These are phyloP conservation scores for Melinopterus prodromus DNA, from an alignment of 2,888 invertebrate species.

Conservation along the genomic window DNA sequence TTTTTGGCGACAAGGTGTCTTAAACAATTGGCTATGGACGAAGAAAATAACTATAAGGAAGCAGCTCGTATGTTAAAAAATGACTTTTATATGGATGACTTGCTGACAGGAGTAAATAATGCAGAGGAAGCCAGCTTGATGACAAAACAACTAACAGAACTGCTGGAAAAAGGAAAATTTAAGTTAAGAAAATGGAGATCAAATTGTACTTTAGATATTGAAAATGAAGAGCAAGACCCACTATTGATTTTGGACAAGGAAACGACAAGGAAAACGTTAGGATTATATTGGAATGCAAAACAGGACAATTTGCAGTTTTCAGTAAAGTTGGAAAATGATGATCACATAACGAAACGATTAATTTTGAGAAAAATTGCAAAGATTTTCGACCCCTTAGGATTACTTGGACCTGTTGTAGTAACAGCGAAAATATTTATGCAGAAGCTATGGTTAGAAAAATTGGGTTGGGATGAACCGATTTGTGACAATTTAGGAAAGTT, in stretches of 20 bases:
- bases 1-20: slow-evolving; percentile 37
- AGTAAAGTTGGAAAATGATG: background rate
- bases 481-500: background rate
- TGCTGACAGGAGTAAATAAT: too few species aligned
- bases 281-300: slow-evolving; percentile 30
- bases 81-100: too few species aligned
- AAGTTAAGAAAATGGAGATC: slow-evolving; percentile 32
- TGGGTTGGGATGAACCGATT: slow-evolving; percentile 32
- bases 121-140: background rate
- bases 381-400: slow-evolving; percentile 34
- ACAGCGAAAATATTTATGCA: slow-evolving; percentile 45
- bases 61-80: too few species aligned
- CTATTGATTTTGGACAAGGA: slow-evolving; percentile 6
- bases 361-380: slow-evolving; percentile 30
- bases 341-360: slow-evolving; percentile 28
- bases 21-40: slow-evolving; percentile 26
- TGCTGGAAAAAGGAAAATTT: slow-evolving; percentile 28
- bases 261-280: slow-evolving; percentile 30
- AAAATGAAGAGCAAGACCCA: background rate
- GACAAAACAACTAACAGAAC: too few species aligned
- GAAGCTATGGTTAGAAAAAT: slow-evolving; percentile 30
- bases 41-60: slow-evolving; percentile 33
- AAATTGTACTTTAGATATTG: slow-evolving; percentile 5
- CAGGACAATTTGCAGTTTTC: slow-evolving; percentile 24
- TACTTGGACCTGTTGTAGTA: slow-evolving; percentile 34